phyloP scores from a whole-genome alignment of 2,888 invertebrate species.

The Pedicia rivosa region DNA sequence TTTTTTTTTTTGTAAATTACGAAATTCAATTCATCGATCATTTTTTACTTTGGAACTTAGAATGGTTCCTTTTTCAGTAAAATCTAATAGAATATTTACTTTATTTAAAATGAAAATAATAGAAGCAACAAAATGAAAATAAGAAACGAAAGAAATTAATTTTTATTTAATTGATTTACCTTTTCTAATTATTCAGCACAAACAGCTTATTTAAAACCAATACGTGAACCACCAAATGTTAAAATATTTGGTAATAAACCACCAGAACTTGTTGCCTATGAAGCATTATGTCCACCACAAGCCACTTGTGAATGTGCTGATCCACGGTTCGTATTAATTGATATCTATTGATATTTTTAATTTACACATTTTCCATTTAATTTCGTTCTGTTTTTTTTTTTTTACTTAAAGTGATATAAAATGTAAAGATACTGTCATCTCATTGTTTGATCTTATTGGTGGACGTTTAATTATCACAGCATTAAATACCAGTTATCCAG shows the following conservation, averaged over 20 bases:
- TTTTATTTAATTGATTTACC: constrained; percentile 19
- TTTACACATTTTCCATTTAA: background rate
- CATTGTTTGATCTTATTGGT: constrained; percentile 35
- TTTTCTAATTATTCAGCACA: background rate
- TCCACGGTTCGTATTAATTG: constrained; percentile 25
- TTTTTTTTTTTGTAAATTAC: too few relatives aligned
- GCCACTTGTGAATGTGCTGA: constrained; percentile 45
- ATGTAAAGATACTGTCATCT: constrained; percentile 40
- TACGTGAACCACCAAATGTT: constrained; percentile 26
- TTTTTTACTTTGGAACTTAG: too few relatives aligned
- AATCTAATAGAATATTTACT: too few relatives aligned
- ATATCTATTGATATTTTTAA: background rate
- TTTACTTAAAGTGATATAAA: constrained; percentile 29
- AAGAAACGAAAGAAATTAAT: too few relatives aligned
- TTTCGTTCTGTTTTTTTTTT: background rate
- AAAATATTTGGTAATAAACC: constrained; percentile 41
- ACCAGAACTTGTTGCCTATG: constrained; percentile 39
- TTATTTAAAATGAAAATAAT: too few relatives aligned
- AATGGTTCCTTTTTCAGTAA: too few relatives aligned
- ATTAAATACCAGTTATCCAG: constrained; percentile 40
- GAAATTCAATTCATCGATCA: too few relatives aligned
- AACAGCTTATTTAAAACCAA: constrained; percentile 27
- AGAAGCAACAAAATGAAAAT: too few relatives aligned
- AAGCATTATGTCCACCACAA: constrained; percentile 42
- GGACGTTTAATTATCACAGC: constrained; percentile 23